Evolutionary conservation across 1,140 invertebrate species (phyloP), one percentile per base, ranked within the genome.

Genomic region (Idris sp.): DNA sequence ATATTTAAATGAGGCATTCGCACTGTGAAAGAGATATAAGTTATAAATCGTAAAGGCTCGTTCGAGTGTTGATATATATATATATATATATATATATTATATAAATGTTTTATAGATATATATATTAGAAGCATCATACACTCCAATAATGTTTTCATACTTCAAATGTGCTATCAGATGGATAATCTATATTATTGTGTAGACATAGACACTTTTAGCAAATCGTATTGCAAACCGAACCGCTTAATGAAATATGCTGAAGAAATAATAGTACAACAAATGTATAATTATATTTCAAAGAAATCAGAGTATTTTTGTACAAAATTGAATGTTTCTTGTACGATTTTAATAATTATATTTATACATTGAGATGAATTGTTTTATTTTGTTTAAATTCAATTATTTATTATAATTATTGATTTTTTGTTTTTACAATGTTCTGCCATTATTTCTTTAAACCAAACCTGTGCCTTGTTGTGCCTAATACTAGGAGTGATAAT

Each of bases 401-500:
- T n/a, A n/a, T n/a, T n/a, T n/a, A n/a, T n/a, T n/a, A n/a, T n/a
- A n/a, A n/a, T n/a, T n/a, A n/a, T n/a, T n/a, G n/a, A n/a, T n/a
- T n/a, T n/a, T n/a, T n/a, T n/a, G n/a, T n/a, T n/a, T n/a, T n/a
- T n/a, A n/a, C n/a, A n/a, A n/a, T n/a, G n/a, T n/a, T n/a, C n/a
- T n/a, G n/a, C n/a, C n/a, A n/a, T n/a, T n/a, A n/a, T n/a, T n/a
- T n/a, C n/a, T n/a, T n/a, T n/a, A n/a, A n/a, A n/a, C n/a, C 25
- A 62, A 74, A 77, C 61, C 74, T 79, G 71, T 74, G 59, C 77
- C 72, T 62, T 71, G 69, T 82, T 83, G 81, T 84, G 82, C 76
- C 71, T 82, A 81, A 81, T 80, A 77, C 79, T 82, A 84, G 79
- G 77, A 84, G 81, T 79, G 83, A 84, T 83, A 81, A 83, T 82